Evolutionary conservation across 2,113 vertebrate genomes (phyloP), one percentile per base, ranked within the genome.

Genomic region (Delphinapterus leucas): DNA sequence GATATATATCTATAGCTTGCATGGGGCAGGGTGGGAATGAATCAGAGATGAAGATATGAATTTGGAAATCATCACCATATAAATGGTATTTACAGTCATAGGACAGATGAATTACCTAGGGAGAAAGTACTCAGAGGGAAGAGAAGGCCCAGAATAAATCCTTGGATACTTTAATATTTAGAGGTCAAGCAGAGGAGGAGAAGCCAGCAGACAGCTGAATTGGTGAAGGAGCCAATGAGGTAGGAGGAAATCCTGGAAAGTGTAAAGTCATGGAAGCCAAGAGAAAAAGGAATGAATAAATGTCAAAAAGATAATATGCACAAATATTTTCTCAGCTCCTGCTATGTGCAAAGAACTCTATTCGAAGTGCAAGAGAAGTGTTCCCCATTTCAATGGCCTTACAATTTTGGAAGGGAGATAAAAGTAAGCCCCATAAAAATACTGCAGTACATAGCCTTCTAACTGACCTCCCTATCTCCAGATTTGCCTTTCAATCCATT

Each of bases 281-380:
- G 58, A 93, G 55, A 83, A 96, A 89, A 93, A 83, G 76, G 58
- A 89, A 90, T 88, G 17, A 96, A 44, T 87, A 96, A 88, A 84
- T 88, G 21, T 84, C 23, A 97, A 81, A 47, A 90, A 87, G 44
- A 76, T 77, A 86, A 89, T 83, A 90, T 77, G 47, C 67, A 86
- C 53, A 86, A 86, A 77, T 87, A 90, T 97, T 89, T 95, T 94
- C 85, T 97, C 76, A 73, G 55, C 38, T 87, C 55, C 53, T 79
- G 14, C 44, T 93, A 21, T 90, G 38, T 92, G 60, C 53, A 95
- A 84, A 95, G 8, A 89, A 94, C 36, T 90, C 31, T 92, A 79
- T 5, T 84, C 33, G 47, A 79, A 94, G 88, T 83, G 5, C 38
- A 90, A 79, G 61, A 81, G 21, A 92, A 79, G 44, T 89, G 53